Base-by-base conservation (phyloP, 2,888 invertebrate species). In the Noctua pronuba region DNA sequence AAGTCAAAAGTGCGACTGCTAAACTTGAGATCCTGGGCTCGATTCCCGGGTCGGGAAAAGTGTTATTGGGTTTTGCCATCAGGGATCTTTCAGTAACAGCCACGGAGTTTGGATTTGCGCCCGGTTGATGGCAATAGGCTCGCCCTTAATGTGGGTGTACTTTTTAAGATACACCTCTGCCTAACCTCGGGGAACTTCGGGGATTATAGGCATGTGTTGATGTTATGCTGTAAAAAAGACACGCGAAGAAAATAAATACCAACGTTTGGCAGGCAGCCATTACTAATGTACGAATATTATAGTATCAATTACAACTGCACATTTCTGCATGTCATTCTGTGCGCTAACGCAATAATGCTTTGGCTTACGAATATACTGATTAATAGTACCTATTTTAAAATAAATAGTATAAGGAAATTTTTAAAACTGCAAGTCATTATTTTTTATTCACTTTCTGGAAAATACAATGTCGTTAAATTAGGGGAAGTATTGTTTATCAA, bases 301-400 rank as follows among this genome's bases (percentile, higher is more conserved):
- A 16, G 41, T 62, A 77, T 77, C 41, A 81, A 79, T 79, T 74
- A 65, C 64, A n/a, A 65, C 8, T n/a, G 21, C 18, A 64, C 8
- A 74, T 79, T 79, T 52, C 66, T 82, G 66, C 60, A 67, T 62
- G 49, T 75, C 65, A 67, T 44, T 67, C 11, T 7, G 5, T 10
- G 11, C n/a, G 35, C 49, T 62, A 52, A 52, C 21, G 35, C 28
- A 74, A 80, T 11, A 44, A 58, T 28, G 18, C 62, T 52, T 28
- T 21, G 0, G 10, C 13, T 72, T 52, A n/a, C 18, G 46, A 62
- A 62, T n/a, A 0, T 11, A n/a, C 38, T 38, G 11, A 79, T 18
- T 18, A 58, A 58, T 58, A 28, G 16, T 28, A 28, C 55, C 28
- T 28, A 58, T 28, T 58, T 7, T 58, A 58, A 55, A 11, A 24